phyloP scores from a whole-genome alignment of 2,113 vertebrate genomes.

The Rhinolophus sinicus region DNA sequence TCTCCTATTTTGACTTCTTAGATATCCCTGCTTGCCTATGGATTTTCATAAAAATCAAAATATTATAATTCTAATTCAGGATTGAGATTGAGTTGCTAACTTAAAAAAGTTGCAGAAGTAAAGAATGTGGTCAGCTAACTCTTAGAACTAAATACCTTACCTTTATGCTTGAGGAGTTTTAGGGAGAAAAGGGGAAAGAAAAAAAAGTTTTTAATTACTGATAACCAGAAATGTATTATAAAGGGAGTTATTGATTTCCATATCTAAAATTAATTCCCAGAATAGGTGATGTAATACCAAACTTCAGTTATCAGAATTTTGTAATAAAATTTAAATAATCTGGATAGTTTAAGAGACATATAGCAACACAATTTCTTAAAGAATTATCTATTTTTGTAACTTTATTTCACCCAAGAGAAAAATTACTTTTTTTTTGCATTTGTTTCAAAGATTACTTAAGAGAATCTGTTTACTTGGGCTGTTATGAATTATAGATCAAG shows the following conservation, averaged over 20 bases:
- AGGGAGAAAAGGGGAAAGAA: not conserved
- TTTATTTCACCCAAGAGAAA: not conserved
- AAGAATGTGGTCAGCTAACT: not conserved
- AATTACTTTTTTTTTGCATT: not conserved
- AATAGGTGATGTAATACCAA: not conserved
- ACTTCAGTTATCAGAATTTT: not conserved
- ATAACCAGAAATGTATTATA: not conserved
- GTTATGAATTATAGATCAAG: not conserved
- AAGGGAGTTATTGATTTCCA: not conserved
- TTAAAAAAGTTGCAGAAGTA: not conserved
- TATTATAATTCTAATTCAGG: conserved; percentile 7
- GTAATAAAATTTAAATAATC: conserved; percentile 6
- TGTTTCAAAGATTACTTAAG: conserved; percentile 18
- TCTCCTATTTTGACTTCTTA: not conserved
- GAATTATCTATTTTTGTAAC: not conserved
- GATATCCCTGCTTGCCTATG: not conserved
- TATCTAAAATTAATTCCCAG: conserved; percentile 5
- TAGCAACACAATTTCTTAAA: conserved; percentile 36
- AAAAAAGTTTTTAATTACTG: conserved; percentile 14
- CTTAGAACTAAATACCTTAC: not conserved
- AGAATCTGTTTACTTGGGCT: conserved; percentile 23
- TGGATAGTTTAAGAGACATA: not conserved
- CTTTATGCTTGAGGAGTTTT: not conserved
- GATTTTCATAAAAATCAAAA: not conserved
- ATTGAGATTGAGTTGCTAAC: not conserved